phyloP scores from a whole-genome alignment of 2,797 vertebrate genomes.

The Hyperoplus lanceolatus region DNA sequence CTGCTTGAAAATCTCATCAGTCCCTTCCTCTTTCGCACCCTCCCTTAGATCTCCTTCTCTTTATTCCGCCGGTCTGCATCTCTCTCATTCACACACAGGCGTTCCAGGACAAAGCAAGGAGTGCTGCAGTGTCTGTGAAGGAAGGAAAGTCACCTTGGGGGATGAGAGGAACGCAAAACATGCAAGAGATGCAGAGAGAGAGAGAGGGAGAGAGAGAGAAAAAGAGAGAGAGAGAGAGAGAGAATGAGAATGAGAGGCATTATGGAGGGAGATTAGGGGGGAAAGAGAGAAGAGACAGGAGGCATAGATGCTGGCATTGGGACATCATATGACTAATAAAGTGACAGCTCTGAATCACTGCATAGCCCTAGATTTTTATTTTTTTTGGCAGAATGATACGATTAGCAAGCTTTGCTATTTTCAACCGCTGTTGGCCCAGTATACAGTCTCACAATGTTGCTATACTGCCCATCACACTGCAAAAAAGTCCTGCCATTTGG shows the following conservation, averaged over 20 bases:
- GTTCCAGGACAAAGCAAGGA: conserved; percentile 78
- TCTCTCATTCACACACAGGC: conserved; percentile 74
- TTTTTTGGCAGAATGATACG: conserved; percentile 19
- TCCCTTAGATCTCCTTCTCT: conserved; percentile 52
- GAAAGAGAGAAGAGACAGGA: conserved; percentile 41
- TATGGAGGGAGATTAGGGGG: conserved; percentile 60
- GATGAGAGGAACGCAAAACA: conserved; percentile 67
- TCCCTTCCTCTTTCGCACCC: conserved; percentile 44
- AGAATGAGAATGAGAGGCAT: conserved; percentile 49
- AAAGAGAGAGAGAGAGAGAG: conserved; percentile 9
- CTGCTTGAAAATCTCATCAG: conserved; percentile 68
- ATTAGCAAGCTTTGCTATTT: conserved; percentile 26
- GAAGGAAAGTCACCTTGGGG: conserved; percentile 85
- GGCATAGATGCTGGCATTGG: conserved; percentile 59
- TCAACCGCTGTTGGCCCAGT: background rate
- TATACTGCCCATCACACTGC: background rate
- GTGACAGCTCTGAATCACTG: conserved; percentile 66
- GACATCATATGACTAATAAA: conserved; percentile 75
- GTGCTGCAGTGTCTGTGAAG: conserved; percentile 81
- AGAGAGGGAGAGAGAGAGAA: conserved; percentile 18
- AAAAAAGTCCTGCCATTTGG: conserved; percentile 1
- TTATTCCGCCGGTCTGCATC: conserved; percentile 62
- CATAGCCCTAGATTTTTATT: conserved; percentile 24
- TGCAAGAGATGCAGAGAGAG: conserved; percentile 28
- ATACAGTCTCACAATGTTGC: conserved; percentile 5